phyloP scores from a whole-genome alignment of 2,888 invertebrate species.

The Drosophila buzzatii region DNA sequence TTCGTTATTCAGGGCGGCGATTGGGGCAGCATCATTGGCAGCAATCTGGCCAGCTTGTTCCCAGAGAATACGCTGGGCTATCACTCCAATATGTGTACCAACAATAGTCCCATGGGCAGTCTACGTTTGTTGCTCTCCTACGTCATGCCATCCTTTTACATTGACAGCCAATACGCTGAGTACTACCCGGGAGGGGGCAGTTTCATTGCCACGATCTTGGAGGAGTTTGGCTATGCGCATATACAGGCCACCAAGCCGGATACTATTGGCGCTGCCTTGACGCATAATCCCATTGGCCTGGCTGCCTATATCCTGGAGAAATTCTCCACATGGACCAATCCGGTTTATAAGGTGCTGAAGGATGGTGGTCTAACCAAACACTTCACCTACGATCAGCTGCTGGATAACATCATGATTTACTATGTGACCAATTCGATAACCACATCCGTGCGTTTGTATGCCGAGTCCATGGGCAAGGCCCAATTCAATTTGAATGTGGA shows the following conservation, averaged over 20 bases:
- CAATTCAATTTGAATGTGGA: constrained; percentile 70
- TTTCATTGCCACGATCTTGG: constrained; percentile 67
- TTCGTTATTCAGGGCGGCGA: constrained; percentile 92
- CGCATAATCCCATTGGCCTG: constrained; percentile 90
- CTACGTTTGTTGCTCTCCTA: constrained; percentile 85
- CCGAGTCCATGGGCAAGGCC: constrained; percentile 86
- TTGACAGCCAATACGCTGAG: constrained; percentile 86
- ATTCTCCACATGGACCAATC: constrained; percentile 90
- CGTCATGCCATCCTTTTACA: constrained; percentile 87
- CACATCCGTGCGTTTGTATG: constrained; percentile 90
- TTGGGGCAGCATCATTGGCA: constrained; percentile 91
- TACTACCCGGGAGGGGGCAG: constrained; percentile 85
- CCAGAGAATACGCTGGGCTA: constrained; percentile 87
- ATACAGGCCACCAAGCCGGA: constrained; percentile 95
- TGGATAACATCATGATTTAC: constrained; percentile 93
- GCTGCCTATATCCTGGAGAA: constrained; percentile 96
- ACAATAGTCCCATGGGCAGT: constrained; percentile 74
- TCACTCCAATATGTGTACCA: constrained; percentile 88
- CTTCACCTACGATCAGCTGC: constrained; percentile 86
- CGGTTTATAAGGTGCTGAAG: constrained; percentile 84
- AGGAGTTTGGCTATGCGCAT: constrained; percentile 89
- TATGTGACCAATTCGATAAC: constrained; percentile 91
- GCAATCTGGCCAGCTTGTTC: constrained; percentile 87
- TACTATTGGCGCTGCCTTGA: constrained; percentile 88
- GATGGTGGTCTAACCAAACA: constrained; percentile 89